Base-by-base conservation (phyloP, 37 sponge, comb jelly and placozoan genomes). In the Theonella swinhoei region DNA sequence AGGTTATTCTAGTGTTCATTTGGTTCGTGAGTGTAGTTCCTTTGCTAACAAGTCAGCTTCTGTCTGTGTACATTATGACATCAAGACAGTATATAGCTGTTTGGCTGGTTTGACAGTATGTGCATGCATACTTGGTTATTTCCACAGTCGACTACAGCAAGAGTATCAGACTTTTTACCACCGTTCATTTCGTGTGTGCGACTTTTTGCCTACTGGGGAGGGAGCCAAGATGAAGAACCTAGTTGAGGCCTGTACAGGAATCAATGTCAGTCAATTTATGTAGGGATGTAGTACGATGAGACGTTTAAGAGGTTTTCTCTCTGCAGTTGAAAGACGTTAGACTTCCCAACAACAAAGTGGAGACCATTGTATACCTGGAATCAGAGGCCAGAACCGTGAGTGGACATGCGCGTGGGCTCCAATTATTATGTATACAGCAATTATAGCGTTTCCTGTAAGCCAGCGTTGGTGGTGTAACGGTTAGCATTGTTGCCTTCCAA, bases 401-500 rank as follows among this genome's bases (percentile, higher is more conserved):
- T 58, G 17, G 60, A 20, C 60, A 20, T 19, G 17, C 11, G 17
- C 19, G 60, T 19, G 60, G 19, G 60, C 19, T 20, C 11, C 60
- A 58, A 19, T 5, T 66, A 26, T n/a, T 42, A 9, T 42, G 8
- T 25, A 4, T 30, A 63, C 79, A 47, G 37, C 5, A 37, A 14
- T 78, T 7, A 22, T 11, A 17, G 66, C 32, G 29, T 78, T 4
- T 28, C 11, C n/a, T 36, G 26, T 43, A 2, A 35, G 64, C 24
- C 40, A 30, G 95, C 95, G 95, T 95, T 91, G 92, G 93, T 95
- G 90, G 95, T 95, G 90, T 95, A 95, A 91, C 74, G 92, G 95
- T 89, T 84, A 91, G 92, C 87, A 95, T 95, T 91, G 89, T 83
- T 95, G 95, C 95, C 95, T 95, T 95, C 95, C 95, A 95, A 95